Conservation (phyloP, 2,888 invertebrate genomes). For the Drosophila monieri region DNA sequence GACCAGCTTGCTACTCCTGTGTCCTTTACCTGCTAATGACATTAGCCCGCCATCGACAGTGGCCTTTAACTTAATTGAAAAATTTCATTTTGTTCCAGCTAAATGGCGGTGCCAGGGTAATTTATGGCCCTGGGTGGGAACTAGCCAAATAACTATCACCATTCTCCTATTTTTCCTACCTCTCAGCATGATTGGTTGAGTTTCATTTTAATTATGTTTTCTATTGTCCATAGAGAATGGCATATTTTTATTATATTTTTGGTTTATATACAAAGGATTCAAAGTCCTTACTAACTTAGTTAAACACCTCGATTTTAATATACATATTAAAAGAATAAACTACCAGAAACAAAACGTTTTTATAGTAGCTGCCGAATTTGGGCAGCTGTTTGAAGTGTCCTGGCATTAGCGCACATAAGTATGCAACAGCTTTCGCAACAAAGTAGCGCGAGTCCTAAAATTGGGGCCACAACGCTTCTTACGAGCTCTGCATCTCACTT, state of each 20-base stretch:
- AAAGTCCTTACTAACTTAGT: no score
- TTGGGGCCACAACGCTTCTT: constrained; percentile 18
- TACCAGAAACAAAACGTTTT: background rate
- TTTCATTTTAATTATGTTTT: constrained; percentile 26
- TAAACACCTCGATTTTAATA: no score
- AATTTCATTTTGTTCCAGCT: constrained; percentile 68
- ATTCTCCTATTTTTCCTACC: background rate
- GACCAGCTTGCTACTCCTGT: constrained; percentile 13
- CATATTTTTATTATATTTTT: background rate
- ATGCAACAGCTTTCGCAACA: constrained; percentile 48
- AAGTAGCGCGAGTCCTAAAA: constrained; percentile 34
- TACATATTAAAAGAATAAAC: no score
- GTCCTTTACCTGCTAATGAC: constrained; percentile 63
- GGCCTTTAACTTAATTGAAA: constrained; percentile 75
- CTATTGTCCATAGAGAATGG: constrained; percentile 7
- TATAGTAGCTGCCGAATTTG: background rate
- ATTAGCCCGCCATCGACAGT: constrained; percentile 45
- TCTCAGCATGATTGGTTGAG: constrained; percentile 19
- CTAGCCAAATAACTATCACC: constrained; percentile 17
- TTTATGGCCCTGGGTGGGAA: constrained; percentile 55
- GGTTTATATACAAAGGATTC: no score
- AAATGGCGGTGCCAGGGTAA: constrained; percentile 62
- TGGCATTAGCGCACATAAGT: constrained; percentile 48
- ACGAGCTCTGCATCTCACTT: constrained; percentile 12
- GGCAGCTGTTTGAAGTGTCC: constrained; percentile 19